Evolutionary conservation across 2,888 invertebrate species (phyloP), one percentile per base, ranked within the genome.

Genomic region (Erebia palarica): DNA sequence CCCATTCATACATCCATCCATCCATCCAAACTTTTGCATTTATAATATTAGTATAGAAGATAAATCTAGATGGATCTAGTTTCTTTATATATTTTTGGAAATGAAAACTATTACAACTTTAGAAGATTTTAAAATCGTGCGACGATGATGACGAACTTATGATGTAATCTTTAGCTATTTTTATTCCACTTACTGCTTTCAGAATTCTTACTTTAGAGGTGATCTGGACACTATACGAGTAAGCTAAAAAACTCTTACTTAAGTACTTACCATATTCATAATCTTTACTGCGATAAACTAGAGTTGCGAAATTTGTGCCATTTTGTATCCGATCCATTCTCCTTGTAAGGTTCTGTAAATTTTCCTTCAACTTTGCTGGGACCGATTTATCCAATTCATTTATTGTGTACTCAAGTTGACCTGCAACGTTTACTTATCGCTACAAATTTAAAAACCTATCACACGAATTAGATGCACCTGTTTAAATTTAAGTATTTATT

Each of bases 301-400:
- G 77, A 61, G 79, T 86, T n/a, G 75, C 67, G 16, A 77, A 69
- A 72, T 89, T 86, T 0, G 87, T 86, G 47, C 77, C 86, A 71
- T 89, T 91, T 16, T 79, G 84, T 57, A 92, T 89, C 16, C 91
- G 87, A 69, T 93, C 93, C 90, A 93, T 92, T 10, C 86, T 82
- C 55, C 87, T 81, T 0, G 92, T 91, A 27, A 93, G 79, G 72
- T 93, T 92, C 75, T 84, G 84, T 27, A 93, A 79, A 75, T 92
- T 93, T 73, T 92, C 91, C 74, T 87, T 90, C 14, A 93, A 75
- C 71, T 90, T 92, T 2, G 72, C 78, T 1, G 93, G 93, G 21
- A 93, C 89, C 1, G 92, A 84, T 71, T 89, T 87, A 76, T 92
- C 92, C 71, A 93, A 76, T 78, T 93, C 92, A 73, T 93, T 92